phyloP scores from a whole-genome alignment of 2,888 invertebrate genomes.

The Rosalia funebris region DNA sequence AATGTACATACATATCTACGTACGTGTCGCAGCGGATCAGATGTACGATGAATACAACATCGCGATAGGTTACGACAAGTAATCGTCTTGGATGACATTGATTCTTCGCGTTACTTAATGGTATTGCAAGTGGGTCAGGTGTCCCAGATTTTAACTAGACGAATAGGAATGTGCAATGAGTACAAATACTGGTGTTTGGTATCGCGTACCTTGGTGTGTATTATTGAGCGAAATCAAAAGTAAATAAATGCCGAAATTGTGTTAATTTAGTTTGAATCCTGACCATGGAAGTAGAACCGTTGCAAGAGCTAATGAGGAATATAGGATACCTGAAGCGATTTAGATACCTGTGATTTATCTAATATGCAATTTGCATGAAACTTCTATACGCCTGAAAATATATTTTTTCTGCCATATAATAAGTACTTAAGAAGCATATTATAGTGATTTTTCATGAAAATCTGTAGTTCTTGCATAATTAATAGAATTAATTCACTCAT shows the following conservation, averaged over 20 bases:
- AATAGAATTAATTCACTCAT: no score
- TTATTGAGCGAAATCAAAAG: conserved; percentile 9
- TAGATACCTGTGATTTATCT: neutral
- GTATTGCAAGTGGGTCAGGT: conserved; percentile 35
- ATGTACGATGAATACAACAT: conserved; percentile 3
- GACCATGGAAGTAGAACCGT: neutral
- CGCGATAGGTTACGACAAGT: conserved; percentile 9
- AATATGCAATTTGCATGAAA: no score
- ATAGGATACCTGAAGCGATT: neutral
- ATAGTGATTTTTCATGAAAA: no score
- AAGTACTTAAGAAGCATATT: no score
- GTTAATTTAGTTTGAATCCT: neutral
- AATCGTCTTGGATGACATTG: conserved; percentile 16
- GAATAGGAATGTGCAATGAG: conserved; percentile 32
- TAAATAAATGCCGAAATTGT: neutral
- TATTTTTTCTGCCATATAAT: no score
- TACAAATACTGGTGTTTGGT: conserved; percentile 27
- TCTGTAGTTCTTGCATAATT: no score
- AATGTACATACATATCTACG: neutral
- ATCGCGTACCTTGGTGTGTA: neutral
- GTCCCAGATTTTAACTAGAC: conserved; percentile 40
- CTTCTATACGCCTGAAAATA: no score
- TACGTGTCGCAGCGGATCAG: conserved; percentile 5
- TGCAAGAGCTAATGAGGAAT: neutral
- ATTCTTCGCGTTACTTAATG: conserved; percentile 31